Conservation (phyloP, 2,888 invertebrate genomes). For the Glaucopsyche alexis region DNA sequence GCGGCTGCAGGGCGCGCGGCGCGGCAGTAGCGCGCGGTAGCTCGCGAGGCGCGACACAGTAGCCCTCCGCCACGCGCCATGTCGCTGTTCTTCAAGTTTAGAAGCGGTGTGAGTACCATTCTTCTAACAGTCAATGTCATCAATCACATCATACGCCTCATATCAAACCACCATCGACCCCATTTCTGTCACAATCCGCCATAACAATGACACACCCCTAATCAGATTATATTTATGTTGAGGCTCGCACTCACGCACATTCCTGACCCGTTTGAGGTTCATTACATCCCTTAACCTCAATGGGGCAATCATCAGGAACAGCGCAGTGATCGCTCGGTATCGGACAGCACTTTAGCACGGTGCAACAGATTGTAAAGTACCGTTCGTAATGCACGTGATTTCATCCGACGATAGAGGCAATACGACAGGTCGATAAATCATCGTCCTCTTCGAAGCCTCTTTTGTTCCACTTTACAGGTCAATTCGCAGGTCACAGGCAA, state of each 20-base stretch:
- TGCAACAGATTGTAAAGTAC: not conserved
- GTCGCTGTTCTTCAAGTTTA: conserved; percentile 79
- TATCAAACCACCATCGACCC: not conserved
- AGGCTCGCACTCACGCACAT: conserved; percentile 9
- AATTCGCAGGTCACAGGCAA: not conserved
- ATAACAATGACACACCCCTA: conserved; percentile 17
- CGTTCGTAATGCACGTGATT: not conserved
- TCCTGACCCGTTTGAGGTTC: conserved; percentile 18
- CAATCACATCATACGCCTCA: not conserved
- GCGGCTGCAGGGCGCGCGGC: conserved; percentile 41
- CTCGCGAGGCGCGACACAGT: conserved; percentile 35
- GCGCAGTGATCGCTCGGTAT: not conserved
- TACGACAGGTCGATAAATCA: conserved; percentile 12
- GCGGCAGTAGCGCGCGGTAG: conserved; percentile 40
- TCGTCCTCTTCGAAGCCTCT: not conserved
- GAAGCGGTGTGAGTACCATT: conserved; percentile 72
- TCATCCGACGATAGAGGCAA: not conserved
- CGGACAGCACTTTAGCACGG: not conserved
- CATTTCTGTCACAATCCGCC: not conserved
- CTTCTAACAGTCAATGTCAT: not conserved
- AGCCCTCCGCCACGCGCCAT: conserved; percentile 49
- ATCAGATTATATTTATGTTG: conserved; percentile 22
- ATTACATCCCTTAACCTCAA: conserved; percentile 18
- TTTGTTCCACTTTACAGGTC: not conserved
- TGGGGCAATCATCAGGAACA: not conserved